Evolutionary conservation across 1,140 invertebrate genomes (phyloP).

Genomic region (Trachymyrmex cornetzi): DNA sequence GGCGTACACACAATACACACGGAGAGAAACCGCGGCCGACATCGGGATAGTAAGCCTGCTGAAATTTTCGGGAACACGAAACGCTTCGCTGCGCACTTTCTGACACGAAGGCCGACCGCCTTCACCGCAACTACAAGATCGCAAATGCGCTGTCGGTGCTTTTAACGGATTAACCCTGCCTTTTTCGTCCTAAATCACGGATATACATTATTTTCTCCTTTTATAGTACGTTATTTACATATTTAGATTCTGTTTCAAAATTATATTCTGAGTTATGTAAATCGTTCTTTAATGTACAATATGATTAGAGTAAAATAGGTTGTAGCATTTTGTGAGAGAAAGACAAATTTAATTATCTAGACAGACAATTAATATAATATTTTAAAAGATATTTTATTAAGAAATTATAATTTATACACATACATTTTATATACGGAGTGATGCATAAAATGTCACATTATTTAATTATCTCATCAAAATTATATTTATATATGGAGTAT

Average conservation of each 20-base stretch:
- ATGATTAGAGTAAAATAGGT: not conserved
- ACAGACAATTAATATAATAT: not conserved
- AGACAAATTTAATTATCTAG: not conserved
- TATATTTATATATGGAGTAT: too few relatives aligned
- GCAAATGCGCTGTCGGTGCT: constrained; percentile 48
- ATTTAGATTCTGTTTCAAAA: not conserved
- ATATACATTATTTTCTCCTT: not conserved
- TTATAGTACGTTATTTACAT: not conserved
- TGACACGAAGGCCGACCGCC: constrained; percentile 68
- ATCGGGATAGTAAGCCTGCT: constrained; percentile 10
- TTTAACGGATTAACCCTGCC: constrained; percentile 73
- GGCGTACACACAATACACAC: constrained; percentile 30
- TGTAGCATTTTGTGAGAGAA: not conserved
- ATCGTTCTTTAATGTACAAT: not conserved
- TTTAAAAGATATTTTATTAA: constrained; percentile 14
- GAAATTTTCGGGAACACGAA: constrained; percentile 69
- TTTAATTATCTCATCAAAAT: too few relatives aligned
- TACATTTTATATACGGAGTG: not conserved
- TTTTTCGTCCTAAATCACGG: not conserved
- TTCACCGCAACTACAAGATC: constrained; percentile 48
- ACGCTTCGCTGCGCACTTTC: constrained; percentile 62
- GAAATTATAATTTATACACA: not conserved
- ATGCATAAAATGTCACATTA: too few relatives aligned
- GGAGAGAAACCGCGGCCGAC: not conserved
- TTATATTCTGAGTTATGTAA: not conserved